Conservation (phyloP, 1,140 invertebrate genomes). For the Pissodes strobi region DNA sequence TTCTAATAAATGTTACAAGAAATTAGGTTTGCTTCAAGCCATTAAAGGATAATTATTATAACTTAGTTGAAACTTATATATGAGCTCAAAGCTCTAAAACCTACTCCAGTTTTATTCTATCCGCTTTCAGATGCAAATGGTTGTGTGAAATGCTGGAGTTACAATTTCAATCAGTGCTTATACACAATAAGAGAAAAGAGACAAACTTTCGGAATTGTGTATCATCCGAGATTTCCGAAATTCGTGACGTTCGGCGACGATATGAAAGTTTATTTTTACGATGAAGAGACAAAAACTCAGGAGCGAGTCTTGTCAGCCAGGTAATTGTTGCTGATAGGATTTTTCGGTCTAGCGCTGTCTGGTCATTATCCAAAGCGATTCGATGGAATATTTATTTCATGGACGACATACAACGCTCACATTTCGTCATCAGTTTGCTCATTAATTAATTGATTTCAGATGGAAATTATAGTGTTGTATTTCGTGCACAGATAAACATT, state of each 20-base stretch:
- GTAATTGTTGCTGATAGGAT: slow-evolving; percentile 50
- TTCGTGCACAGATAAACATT: no score
- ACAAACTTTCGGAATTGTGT: slow-evolving; percentile 63
- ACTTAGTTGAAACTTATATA: no score
- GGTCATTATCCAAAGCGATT: no score
- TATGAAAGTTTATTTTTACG: slow-evolving; percentile 64
- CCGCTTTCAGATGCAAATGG: slow-evolving; percentile 62
- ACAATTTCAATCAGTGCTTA: slow-evolving; percentile 62
- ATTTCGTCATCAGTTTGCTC: no score
- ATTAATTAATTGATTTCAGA: no score
- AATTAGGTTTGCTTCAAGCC: no score
- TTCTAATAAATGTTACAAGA: no score
- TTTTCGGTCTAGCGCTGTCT: no score
- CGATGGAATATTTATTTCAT: no score
- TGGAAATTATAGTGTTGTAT: no score
- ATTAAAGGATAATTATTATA: no score
- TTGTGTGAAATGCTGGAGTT: slow-evolving; percentile 68
- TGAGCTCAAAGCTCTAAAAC: neutral
- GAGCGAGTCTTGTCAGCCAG: slow-evolving; percentile 63
- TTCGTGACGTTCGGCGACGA: slow-evolving; percentile 68
- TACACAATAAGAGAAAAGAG: slow-evolving; percentile 66
- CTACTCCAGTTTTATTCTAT: neutral
- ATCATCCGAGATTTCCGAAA: slow-evolving; percentile 62
- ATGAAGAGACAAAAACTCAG: slow-evolving; percentile 65
- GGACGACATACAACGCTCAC: no score